These are phyloP conservation scores for Luehdorfia chinensis DNA, from an alignment of 1,140 invertebrate genomes.

Conservation along the genomic window DNA sequence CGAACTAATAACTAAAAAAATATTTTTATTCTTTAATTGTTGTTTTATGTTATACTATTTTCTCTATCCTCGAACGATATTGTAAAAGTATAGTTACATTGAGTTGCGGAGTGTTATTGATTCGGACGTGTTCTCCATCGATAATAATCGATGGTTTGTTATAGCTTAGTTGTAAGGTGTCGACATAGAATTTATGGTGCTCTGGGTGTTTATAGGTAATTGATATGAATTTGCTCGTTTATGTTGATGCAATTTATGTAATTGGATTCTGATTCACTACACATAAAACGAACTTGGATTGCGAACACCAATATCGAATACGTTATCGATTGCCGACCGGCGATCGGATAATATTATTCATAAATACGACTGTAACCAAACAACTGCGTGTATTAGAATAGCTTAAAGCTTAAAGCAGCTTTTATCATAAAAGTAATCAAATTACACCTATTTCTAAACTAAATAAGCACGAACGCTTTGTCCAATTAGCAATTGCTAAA, in stretches of 20 bases:
- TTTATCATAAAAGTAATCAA: too few species aligned
- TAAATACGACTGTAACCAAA: background rate
- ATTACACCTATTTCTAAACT: too few species aligned
- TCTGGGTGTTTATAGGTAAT: conserved; percentile 1
- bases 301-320: conserved; percentile 10
- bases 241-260: conserved; percentile 6
- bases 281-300: background rate
- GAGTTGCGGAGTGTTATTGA: background rate
- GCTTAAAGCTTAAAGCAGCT: too few species aligned
- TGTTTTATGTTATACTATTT: too few species aligned
- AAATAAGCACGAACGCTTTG: conserved; percentile 23
- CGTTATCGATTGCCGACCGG: conserved; percentile 2
- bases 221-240: conserved; percentile 2
- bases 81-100: too few species aligned
- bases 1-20: too few species aligned
- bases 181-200: background rate
- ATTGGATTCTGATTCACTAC: conserved; percentile 5
- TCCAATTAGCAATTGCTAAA: conserved; percentile 34
- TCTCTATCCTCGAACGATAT: too few species aligned
- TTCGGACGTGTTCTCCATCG: background rate
- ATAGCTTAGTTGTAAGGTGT: conserved; percentile 1
- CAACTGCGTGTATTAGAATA: background rate
- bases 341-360: conserved; percentile 8
- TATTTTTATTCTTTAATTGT: too few species aligned
- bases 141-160: background rate